These are phyloP conservation scores for Arctia plantaginis DNA, from an alignment of 2,888 invertebrate genomes.

Conservation along the genomic window DNA sequence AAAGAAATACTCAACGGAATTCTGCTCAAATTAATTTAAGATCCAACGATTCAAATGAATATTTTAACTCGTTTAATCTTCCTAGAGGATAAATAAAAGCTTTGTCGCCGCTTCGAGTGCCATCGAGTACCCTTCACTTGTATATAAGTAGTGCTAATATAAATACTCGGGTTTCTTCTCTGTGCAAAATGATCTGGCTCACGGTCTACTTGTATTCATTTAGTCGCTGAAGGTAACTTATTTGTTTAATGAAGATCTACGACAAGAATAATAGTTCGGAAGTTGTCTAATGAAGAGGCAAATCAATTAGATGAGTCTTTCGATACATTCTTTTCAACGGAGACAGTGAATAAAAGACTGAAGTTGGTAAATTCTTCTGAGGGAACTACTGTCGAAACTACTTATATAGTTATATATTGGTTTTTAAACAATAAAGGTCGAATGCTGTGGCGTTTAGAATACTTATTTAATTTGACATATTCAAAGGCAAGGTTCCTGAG, in stretches of 20 bases:
- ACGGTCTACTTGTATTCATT: constrained; percentile 18
- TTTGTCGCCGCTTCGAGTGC: constrained; percentile 44
- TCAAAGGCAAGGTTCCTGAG: neutral
- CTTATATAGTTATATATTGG: neutral
- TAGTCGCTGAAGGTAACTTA: constrained; percentile 6
- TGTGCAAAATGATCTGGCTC: constrained; percentile 39
- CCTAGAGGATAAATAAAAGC: constrained; percentile 44
- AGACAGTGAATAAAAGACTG: neutral
- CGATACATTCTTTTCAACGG: neutral
- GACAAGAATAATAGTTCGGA: constrained; percentile 2
- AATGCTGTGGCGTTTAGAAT: neutral
- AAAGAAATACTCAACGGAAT: constrained; percentile 9
- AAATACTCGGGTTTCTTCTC: constrained; percentile 37
- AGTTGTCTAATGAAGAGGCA: neutral
- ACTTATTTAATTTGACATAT: neutral
- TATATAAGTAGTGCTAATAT: constrained; percentile 47
- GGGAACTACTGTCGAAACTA: neutral
- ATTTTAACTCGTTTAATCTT: constrained; percentile 48
- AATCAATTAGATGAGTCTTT: neutral
- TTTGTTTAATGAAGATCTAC: constrained; percentile 18
- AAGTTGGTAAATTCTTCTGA: neutral
- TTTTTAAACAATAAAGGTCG: neutral
- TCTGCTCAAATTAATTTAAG: constrained; percentile 26
- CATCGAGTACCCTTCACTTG: constrained; percentile 45
- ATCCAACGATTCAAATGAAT: constrained; percentile 42